Evolutionary conservation across 2,888 invertebrate species (phyloP), one percentile per base, ranked within the genome.

Genomic region (Zootermopsis nevadensis): DNA sequence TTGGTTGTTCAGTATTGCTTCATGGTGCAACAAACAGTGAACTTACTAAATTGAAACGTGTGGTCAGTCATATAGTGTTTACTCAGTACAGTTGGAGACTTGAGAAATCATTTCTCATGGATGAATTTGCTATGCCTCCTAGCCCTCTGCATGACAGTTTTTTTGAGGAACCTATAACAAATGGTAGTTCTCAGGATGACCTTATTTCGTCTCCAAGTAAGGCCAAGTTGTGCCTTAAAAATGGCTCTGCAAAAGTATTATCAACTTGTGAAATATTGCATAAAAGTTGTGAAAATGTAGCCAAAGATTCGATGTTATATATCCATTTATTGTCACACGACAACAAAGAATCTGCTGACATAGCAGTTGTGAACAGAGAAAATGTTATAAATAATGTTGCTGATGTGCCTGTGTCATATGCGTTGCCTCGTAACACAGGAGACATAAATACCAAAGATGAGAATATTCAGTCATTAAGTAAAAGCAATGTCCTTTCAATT

Each of bases 81-180:
- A 94, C 95, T 0, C 93, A 94, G 60, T 99, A 99, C 89, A 98
- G 98, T 87, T 97, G 97, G 94, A 93, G 96, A 79, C 90, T 99
- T 72, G 99, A 99, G 89, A 95, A 96, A 87, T 95, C 98, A 0
- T 98, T 97, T 89, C 90, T 97, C 67, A 93, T 98, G 90, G 97
- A 97, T 85, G 96, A 97, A 88, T 97, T 96, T 86, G 97, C 95
- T 0, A 91, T 93, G 87, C 95, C 95, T 0, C 93, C 95, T 0
- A 84, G 82, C 30, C 85, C 85, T 8, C 83, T 84, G 19, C 55
- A 67, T 48, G 85, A 85, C 27, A 69, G 81, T 19, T 84, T 85
- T 74, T 85, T 85, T 66, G 77, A 79, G 27, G 85, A 85, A 66
- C 38, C 53, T 35, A 24, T 33, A 12, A 31, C 30, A 66, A 55